Evolutionary conservation across 2,113 vertebrate species (phyloP).

Genomic region (Engraulis encrasicolus): DNA sequence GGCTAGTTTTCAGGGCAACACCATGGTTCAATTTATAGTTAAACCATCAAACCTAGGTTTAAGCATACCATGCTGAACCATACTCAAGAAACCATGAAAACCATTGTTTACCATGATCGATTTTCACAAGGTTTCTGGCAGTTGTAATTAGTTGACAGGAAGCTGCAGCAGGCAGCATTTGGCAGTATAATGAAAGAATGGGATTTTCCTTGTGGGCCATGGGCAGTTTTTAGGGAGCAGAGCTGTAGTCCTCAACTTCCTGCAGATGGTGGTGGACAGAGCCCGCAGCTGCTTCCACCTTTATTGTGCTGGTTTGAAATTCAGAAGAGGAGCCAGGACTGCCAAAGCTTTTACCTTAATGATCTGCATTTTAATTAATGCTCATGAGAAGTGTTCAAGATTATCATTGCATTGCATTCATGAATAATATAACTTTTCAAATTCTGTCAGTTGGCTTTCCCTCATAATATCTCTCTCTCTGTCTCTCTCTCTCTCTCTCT

Average conservation of each 20-base stretch:
- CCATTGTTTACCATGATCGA: no score
- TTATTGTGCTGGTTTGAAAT: not conserved
- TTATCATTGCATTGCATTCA: slow-evolving; percentile 35
- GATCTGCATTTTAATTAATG: slow-evolving; percentile 39
- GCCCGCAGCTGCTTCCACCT: not conserved
- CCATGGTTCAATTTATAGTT: no score
- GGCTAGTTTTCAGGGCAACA: no score
- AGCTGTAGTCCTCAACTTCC: not conserved
- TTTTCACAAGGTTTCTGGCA: no score
- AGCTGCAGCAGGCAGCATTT: no score
- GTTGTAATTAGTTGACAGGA: no score
- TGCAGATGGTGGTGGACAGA: slow-evolving; percentile 4
- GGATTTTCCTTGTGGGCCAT: no score
- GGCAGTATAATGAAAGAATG: no score
- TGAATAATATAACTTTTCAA: slow-evolving; percentile 25
- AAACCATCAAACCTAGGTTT: no score
- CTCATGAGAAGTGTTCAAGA: slow-evolving; percentile 28
- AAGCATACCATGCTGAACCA: no score
- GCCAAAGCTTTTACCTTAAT: slow-evolving; percentile 22
- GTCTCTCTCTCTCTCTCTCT: not conserved
- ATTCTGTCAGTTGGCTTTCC: not conserved
- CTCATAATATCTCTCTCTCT: no score
- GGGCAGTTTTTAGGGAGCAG: not conserved
- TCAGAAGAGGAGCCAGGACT: not conserved
- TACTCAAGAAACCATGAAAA: no score